Percentiles rank a stretch among this genome's conserved stretches.
These are phyloP conservation scores for Dendroctonus ponderosae DNA, from an alignment of 1,140 invertebrate genomes.

Conservation along the genomic window DNA sequence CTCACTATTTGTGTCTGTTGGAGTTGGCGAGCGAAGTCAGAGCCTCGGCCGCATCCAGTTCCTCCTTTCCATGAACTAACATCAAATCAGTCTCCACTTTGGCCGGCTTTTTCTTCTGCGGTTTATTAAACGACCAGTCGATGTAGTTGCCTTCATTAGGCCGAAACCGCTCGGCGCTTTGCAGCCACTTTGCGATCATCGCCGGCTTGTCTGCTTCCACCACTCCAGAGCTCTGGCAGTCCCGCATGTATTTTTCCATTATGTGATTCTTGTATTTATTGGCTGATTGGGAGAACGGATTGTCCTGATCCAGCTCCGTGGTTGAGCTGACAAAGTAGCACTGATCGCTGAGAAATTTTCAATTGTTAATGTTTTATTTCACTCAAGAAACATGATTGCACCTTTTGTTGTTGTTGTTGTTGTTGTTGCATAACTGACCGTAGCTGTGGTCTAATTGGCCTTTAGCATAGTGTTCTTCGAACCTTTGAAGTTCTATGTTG, in stretches of 20 bases:
- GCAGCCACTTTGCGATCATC: slow-evolving; percentile 66
- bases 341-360: slow-evolving; percentile 38
- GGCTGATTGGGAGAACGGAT: slow-evolving; percentile 42
- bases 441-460: slow-evolving; percentile 22
- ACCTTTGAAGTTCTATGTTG: slow-evolving; percentile 25
- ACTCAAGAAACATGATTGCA: not conserved
- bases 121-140: slow-evolving; percentile 54
- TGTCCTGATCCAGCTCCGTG: slow-evolving; percentile 46
- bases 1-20: slow-evolving; percentile 6
- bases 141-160: slow-evolving; percentile 66
- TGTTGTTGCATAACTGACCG: slow-evolving; percentile 25
- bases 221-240: slow-evolving; percentile 44
- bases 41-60: slow-evolving; percentile 69
- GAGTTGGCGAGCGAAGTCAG: slow-evolving; percentile 58
- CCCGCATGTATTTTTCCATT: slow-evolving; percentile 58
- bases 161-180: slow-evolving; percentile 65
- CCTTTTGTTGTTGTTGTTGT: slow-evolving; percentile 5
- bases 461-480: slow-evolving; percentile 25
- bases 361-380: not conserved
- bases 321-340: slow-evolving; percentile 50
- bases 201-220: slow-evolving; percentile 52
- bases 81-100: slow-evolving; percentile 19
- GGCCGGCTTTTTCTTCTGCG: slow-evolving; percentile 38
- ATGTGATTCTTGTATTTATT: slow-evolving; percentile 58
- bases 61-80: slow-evolving; percentile 60